Percentiles rank a stretch among this genome's conserved stretches.
Evolutionary conservation across 2,113 vertebrate genomes (phyloP).

Genomic region (Pituophis catenifer): DNA sequence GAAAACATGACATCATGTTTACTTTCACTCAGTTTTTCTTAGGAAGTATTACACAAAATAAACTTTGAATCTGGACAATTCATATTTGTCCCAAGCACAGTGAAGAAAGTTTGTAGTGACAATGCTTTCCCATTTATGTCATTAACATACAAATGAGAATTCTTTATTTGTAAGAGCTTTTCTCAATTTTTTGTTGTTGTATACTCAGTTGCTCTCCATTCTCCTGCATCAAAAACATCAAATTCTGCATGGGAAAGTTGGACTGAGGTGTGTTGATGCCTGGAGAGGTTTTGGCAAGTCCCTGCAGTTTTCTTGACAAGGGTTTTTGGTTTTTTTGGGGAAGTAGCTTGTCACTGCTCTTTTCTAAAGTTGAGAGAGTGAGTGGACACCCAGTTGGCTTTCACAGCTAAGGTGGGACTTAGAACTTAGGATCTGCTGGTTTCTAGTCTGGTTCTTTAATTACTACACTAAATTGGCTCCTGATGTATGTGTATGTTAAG

Average conservation of each 20-base stretch:
- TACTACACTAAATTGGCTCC: background rate
- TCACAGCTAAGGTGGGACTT: background rate
- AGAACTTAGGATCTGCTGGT: background rate
- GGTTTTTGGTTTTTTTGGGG: background rate
- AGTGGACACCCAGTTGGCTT: background rate
- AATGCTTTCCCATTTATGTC: background rate
- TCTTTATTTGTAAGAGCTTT: background rate
- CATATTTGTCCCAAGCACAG: background rate
- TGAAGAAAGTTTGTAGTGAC: background rate
- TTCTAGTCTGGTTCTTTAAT: background rate
- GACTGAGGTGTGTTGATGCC: background rate
- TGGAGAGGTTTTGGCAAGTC: background rate
- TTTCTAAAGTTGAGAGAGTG: background rate
- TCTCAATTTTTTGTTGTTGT: accelerated
- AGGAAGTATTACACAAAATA: background rate
- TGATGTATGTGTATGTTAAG: background rate
- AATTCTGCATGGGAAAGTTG: background rate
- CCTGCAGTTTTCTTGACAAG: background rate
- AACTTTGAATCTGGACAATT: background rate
- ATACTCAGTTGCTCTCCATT: background rate
- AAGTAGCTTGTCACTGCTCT: background rate
- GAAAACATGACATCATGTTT: background rate
- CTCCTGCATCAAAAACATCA: slow-evolving; percentile 32
- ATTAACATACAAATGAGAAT: background rate
- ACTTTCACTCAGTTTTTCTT: background rate